Evolutionary conservation across 2,888 invertebrate genomes (phyloP).

Genomic region (Apotomis betuletana): DNA sequence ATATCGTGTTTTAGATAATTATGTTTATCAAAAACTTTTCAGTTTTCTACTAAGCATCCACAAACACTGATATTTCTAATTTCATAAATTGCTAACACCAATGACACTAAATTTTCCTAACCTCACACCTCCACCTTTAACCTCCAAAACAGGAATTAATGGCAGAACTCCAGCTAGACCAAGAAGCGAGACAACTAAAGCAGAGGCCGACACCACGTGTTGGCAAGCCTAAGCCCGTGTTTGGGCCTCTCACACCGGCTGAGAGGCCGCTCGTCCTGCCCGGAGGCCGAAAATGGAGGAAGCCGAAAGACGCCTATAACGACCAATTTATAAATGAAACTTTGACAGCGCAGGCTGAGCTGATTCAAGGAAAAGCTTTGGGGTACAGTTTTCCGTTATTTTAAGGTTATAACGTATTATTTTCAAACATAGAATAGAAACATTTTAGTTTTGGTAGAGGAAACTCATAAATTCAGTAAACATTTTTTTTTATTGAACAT

Average conservation of each 20-base stretch:
- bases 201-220: slow-evolving; percentile 76
- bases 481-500: not conserved
- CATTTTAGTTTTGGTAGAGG: not conserved
- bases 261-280: slow-evolving; percentile 89
- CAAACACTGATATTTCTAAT: too few relatives aligned
- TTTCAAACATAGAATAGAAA: not conserved
- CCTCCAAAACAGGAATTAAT: slow-evolving; percentile 57
- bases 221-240: slow-evolving; percentile 71
- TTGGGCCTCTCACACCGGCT: slow-evolving; percentile 85
- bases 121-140: slow-evolving; percentile 9
- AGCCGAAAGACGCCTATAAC: slow-evolving; percentile 94
- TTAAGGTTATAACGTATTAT: slow-evolving; percentile 8
- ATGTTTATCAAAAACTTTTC: too few relatives aligned
- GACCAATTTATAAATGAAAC: slow-evolving; percentile 95
- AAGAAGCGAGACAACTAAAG: slow-evolving; percentile 72
- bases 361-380: slow-evolving; percentile 91
- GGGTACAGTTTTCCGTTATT: slow-evolving; percentile 84
- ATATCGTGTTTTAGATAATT: too few relatives aligned
- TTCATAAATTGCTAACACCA: too few relatives aligned
- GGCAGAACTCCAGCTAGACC: slow-evolving; percentile 76
- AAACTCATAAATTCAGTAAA: not conserved
- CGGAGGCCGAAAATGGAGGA: slow-evolving; percentile 90
- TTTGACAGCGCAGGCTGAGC: slow-evolving; percentile 92
- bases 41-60: too few relatives aligned
- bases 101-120: not conserved